Evolutionary conservation across 2,888 invertebrate genomes (phyloP), one percentile per base, ranked within the genome.

Genomic region (Drosophila hamatofila): DNA sequence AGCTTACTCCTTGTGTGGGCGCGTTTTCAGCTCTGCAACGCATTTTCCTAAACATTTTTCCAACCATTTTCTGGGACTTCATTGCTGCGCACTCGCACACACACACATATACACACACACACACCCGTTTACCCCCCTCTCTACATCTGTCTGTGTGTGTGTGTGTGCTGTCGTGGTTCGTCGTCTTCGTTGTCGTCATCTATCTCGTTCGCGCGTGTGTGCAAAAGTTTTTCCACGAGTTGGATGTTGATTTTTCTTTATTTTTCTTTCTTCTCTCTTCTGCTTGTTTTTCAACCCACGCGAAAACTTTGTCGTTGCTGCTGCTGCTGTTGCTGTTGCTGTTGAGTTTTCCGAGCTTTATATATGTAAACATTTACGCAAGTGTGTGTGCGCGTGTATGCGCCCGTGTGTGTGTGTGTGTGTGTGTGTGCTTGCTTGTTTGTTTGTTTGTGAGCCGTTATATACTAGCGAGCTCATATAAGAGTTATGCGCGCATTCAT

Each of bases 401-500:
- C 65, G 44, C 64, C 44, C 61, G 51, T 59, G 51, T 66, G 56
- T 73, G 48, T 65, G 52, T 21, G 1, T 44, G 12, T 42, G 14
- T 7, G 5, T 42, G 5, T 42, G 14, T 33, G 3, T 12, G 33
- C 9, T 2, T 30, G 30, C 9, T 14, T 37, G 37, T 27, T 27
- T n/a, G 27, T 12, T 30, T 49, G 30, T 5, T 49, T 65, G 55
- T 71, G 58, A 68, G 30, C 35, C 51, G 41, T 70, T 77, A 83
- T 79, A 82, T 86, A 80, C 85, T 27, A 69, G 58, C 61, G 27
- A 67, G 46, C 82, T 85, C 89, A 85, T 84, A 82, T 78, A 87
- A 81, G 87, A 87, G 85, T 88, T 88, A 88, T 80, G 78, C 80
- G 75, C 80, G 71, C 83, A 84, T 82, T 80, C 87, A 81, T 78